Percentiles rank a stretch among this genome's conserved stretches.
Evolutionary conservation across 2,888 invertebrate species (phyloP).

Genomic region (Malthinus seriepunctatus): DNA sequence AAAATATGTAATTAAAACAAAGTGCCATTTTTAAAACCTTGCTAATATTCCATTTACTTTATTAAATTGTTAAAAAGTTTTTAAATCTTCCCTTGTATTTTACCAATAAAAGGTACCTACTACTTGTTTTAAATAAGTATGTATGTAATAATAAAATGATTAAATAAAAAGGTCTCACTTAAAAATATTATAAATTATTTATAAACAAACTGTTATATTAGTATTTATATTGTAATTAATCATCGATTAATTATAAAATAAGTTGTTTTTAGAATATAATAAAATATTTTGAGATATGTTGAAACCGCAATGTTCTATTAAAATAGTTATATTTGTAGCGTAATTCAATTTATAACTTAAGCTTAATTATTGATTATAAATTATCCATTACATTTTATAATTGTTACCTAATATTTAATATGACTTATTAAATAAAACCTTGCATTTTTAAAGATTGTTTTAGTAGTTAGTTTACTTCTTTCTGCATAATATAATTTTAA

Average conservation of each 20-base stretch:
- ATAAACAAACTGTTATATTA: conserved; percentile 52
- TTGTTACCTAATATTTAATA: conserved; percentile 42
- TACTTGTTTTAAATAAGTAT: neutral
- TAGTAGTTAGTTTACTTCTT: too few species aligned
- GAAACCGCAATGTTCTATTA: conserved; percentile 38
- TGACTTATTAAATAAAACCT: conserved; percentile 40
- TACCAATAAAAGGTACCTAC: too few species aligned
- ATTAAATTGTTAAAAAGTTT: too few species aligned
- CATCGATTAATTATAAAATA: conserved; percentile 32
- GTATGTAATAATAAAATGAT: conserved; percentile 12
- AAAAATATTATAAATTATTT: conserved; percentile 46
- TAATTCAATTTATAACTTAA: conserved; percentile 32
- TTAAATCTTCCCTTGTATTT: too few species aligned
- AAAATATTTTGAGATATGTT: conserved; percentile 34
- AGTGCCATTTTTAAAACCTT: too few species aligned
- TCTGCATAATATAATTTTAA: too few species aligned
- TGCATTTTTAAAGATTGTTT: conserved; percentile 27
- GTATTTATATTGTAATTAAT: conserved; percentile 37
- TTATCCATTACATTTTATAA: conserved; percentile 36
- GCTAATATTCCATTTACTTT: too few species aligned
- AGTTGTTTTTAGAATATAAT: conserved; percentile 26
- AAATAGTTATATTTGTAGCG: conserved; percentile 15
- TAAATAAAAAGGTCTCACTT: conserved; percentile 22
- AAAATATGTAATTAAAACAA: too few species aligned
- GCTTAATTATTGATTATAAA: conserved; percentile 34